Base-by-base conservation (phyloP, 2,888 invertebrate genomes). In the Melikaiella ostensackeni region DNA sequence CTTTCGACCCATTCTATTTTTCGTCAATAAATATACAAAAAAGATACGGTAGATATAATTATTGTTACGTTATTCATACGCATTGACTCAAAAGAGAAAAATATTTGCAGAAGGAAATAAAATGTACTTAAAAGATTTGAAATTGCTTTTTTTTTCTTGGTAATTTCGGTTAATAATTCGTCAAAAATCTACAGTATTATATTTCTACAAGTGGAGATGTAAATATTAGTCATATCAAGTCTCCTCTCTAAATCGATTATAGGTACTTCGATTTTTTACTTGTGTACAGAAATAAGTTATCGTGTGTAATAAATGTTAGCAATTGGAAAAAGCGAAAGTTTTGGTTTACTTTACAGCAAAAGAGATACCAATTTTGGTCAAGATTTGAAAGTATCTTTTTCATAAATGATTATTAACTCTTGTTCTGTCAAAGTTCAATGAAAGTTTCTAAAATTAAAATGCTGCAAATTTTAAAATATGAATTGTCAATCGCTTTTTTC, bases 191-290 rank as follows among this genome's bases (percentile, higher is more conserved):
- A 74, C 50, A 50, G 70, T 50, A 74, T 57, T 35, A 59, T 33
- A 59, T 19, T 74, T 70, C 38, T 75, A 66, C 63, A 70, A 35
- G 46, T 75, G 38, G 76, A 50, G 27, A 16, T 63, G 57, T 33
- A 24, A 38, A 55, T 46, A 59, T 24, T 38, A 38, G 33, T 11
- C 77, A 82, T 81, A 77, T 78, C 76, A 80, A 59, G 59, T 59
- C 59, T 59, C 59, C 59, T 59, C n/a, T 63, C 21, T n/a, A 35
- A 33, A 63, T 63, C 35, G 35, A 61, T 30, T 27, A 13, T 33
- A 24, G 8, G 64, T 35, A 75, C 75, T 61, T 74, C 77, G 75
- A 82, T 85, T 85, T 85, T 84, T 83, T 84, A 85, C 79, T 82
- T 81, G 83, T 85, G 81, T 85, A 85, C 78, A 82, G 79, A 81